Evolutionary conservation across 2,113 vertebrate genomes (phyloP), one percentile per base, ranked within the genome.

Genomic region (Petrocephalus zakoni): DNA sequence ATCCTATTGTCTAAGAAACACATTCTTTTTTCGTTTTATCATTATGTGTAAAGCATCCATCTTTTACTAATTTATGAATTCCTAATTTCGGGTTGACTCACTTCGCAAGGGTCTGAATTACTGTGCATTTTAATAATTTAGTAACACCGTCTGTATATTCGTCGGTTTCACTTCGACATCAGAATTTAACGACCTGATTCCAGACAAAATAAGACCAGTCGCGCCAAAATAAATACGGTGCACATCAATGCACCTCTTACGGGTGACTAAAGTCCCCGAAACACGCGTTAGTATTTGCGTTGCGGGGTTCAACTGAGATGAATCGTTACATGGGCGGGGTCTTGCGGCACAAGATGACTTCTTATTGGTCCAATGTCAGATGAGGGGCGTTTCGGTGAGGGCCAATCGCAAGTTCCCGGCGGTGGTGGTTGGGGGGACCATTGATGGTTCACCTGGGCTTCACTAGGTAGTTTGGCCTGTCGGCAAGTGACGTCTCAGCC

Each of bases 371-470:
- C 52, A 46, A 46, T 55, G 2, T 10, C 19, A 22, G 34, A 49
- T 25, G 34, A 22, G 34, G 87, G 87, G 87, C 29, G 87, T 53
- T 5, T 25, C 51, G 17, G 25, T 37, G 9, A 29, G 25, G 87
- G 72, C 87, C 87, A 88, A 88, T 81, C 37, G 51, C 52, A 56
- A 88, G 68, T 88, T 88, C 0, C 87, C 25, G n/a, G 58, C 11
- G 34, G 29, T 29, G 34, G 52, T 11, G 37, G 21, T 49, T 56
- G 21, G 42, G 25, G 42, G 85, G 51, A 17, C 58, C 9, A 42
- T 34, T 46, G 86, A 46, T 25, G 49, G 21, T 49, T 46, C 17
- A 86, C 84, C 49, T 34, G 84, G 29, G 52, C 6, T 86, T 86
- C 6, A 37, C 9, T 55, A 56, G 52, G 51, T 25, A 55, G 17